Percentiles rank a stretch among this genome's conserved stretches.
phyloP scores from a whole-genome alignment of 1,140 invertebrate genomes.

The Scaptomyza hsui region DNA sequence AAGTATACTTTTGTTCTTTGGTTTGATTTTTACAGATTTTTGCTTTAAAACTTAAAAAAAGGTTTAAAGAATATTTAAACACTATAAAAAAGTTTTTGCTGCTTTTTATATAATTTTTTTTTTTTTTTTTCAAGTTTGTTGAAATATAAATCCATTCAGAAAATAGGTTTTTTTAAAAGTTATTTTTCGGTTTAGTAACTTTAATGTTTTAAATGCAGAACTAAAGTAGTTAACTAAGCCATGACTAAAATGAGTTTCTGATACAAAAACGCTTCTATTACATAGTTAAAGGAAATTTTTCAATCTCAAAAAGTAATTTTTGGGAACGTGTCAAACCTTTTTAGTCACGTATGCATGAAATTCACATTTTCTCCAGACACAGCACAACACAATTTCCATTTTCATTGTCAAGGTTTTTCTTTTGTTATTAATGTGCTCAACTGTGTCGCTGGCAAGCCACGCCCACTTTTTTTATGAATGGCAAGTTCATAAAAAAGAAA shows the following conservation, averaged over 20 bases:
- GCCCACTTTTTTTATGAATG: neutral
- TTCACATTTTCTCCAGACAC: neutral
- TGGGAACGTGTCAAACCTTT: neutral
- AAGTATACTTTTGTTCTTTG: too few relatives aligned
- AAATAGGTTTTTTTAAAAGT: too few relatives aligned
- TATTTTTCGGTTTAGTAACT: too few relatives aligned
- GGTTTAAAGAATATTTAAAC: too few relatives aligned
- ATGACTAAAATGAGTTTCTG: neutral
- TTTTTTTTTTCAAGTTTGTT: too few relatives aligned
- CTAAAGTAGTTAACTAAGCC: neutral
- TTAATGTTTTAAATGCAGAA: neutral
- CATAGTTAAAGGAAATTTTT: neutral
- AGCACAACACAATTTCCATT: neutral
- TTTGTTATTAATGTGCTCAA: neutral
- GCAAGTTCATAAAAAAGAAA: constrained; percentile 15
- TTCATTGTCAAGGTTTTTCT: constrained; percentile 4
- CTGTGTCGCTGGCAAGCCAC: neutral
- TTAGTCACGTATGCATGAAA: neutral
- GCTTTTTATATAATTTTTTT: too few relatives aligned
- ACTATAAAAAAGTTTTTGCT: too few relatives aligned
- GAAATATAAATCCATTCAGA: too few relatives aligned
- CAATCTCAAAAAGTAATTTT: too few relatives aligned
- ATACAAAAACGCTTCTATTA: neutral
- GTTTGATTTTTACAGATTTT: too few relatives aligned
- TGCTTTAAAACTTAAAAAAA: too few relatives aligned